phyloP scores from a whole-genome alignment of 2,797 vertebrate species.

The Neopelma chrysocephalum region DNA sequence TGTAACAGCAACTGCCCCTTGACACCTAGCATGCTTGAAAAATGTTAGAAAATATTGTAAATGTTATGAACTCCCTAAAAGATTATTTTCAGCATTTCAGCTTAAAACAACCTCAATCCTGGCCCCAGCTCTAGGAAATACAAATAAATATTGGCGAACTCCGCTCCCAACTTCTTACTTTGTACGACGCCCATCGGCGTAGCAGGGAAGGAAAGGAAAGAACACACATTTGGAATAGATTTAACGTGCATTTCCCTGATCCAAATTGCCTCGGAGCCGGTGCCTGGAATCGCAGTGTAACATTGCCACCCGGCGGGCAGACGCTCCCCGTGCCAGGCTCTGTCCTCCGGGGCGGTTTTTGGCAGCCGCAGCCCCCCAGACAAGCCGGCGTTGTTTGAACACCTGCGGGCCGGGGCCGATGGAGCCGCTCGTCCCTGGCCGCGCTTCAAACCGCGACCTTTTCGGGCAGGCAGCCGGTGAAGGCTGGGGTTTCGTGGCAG shows the following conservation, averaged over 20 bases:
- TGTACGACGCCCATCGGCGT: fast-evolving
- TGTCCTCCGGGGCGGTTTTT: not conserved
- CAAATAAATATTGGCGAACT: not conserved
- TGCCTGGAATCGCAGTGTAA: not conserved
- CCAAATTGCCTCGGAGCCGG: fast-evolving
- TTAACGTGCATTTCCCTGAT: fast-evolving
- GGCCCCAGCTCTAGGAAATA: not conserved
- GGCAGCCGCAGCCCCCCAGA: not conserved
- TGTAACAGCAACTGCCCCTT: not conserved
- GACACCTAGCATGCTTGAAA: not conserved
- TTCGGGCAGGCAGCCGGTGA: not conserved
- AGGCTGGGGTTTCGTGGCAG: not conserved
- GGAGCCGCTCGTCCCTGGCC: not conserved
- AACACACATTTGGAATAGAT: fast-evolving
- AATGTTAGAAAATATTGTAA: not conserved
- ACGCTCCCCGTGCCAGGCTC: not conserved
- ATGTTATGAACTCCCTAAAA: not conserved
- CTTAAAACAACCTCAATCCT: not conserved
- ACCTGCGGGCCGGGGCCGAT: not conserved
- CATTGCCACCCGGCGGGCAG: slow-evolving; percentile 61
- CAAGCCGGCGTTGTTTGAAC: not conserved
- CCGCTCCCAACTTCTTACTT: fast-evolving
- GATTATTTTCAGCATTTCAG: not conserved
- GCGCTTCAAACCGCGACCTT: not conserved
- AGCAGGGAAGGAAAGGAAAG: not conserved